phyloP scores from a whole-genome alignment of 2,113 vertebrate genomes.

The Reinhardtius hippoglossoides region DNA sequence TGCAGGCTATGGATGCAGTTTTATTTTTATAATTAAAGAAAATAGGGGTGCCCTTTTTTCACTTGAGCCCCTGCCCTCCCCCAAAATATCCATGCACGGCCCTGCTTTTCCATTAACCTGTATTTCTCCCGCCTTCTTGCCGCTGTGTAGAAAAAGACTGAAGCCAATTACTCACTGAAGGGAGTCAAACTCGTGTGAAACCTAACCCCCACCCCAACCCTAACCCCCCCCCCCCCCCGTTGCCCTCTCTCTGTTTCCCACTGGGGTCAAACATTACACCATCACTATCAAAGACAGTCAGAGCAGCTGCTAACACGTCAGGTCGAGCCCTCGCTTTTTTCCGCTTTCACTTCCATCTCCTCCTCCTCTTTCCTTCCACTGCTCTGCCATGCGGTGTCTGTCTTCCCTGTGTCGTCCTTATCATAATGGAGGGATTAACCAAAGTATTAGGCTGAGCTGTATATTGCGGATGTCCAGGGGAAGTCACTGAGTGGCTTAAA shows the following conservation, averaged over 20 bases:
- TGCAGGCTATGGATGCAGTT: too few relatives aligned
- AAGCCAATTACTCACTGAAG: neutral
- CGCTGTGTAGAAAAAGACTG: neutral
- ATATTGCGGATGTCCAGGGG: constrained; percentile 28
- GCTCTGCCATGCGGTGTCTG: constrained; percentile 5
- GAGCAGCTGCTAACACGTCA: constrained; percentile 7
- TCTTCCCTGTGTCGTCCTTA: constrained; percentile 41
- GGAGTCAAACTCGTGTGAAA: constrained; percentile 34
- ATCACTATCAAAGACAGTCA: constrained; percentile 30
- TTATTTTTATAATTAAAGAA: too few relatives aligned
- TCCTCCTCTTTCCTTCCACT: neutral
- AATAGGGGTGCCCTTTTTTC: neutral
- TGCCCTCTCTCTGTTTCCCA: neutral
- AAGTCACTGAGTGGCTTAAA: constrained; percentile 52
- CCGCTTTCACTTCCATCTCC: constrained; percentile 1
- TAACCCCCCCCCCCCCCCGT: too few relatives aligned
- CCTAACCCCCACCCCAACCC: neutral
- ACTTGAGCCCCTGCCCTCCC: neutral
- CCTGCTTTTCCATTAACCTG: neutral
- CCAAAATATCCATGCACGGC: neutral
- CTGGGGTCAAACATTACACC: constrained; percentile 1
- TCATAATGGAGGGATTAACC: constrained; percentile 64
- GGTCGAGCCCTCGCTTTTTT: constrained; percentile 22
- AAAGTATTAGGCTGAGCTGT: constrained; percentile 45
- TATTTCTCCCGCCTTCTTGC: neutral